These are phyloP conservation scores for Elegia similella DNA, from an alignment of 2,888 invertebrate genomes.

Conservation along the genomic window DNA sequence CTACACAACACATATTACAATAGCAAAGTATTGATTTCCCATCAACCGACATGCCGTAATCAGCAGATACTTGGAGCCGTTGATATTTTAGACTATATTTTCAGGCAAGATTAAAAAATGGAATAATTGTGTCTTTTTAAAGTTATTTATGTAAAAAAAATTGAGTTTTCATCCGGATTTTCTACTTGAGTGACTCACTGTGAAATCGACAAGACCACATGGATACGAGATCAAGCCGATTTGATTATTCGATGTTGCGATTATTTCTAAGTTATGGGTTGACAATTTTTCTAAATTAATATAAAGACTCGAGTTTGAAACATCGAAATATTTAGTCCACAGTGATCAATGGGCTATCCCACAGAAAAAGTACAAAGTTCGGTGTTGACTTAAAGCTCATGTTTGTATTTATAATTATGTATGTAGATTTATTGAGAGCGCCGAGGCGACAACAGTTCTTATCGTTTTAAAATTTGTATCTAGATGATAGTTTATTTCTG, in stretches of 20 bases:
- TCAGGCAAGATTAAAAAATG: constrained; percentile 52
- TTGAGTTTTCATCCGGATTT: constrained; percentile 64
- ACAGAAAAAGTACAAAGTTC: constrained; percentile 80
- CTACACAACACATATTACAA: constrained; percentile 79
- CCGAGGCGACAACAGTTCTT: constrained; percentile 63
- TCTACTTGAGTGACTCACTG: constrained; percentile 74
- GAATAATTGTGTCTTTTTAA: constrained; percentile 35
- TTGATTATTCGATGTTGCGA: constrained; percentile 48
- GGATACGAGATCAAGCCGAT: constrained; percentile 68
- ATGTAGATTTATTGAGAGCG: constrained; percentile 70
- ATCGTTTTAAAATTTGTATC: constrained; percentile 64
- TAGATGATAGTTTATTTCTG: constrained; percentile 73
- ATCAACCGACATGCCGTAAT: constrained; percentile 77
- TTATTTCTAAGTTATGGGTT: constrained; percentile 72
- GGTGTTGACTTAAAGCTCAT: constrained; percentile 76
- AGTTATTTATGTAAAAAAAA: constrained; percentile 36
- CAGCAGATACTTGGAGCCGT: constrained; percentile 78
- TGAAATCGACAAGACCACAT: constrained; percentile 74
- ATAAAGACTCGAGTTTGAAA: constrained; percentile 74
- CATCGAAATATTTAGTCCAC: constrained; percentile 80
- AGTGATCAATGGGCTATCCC: constrained; percentile 73
- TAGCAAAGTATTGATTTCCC: constrained; percentile 78
- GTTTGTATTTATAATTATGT: constrained; percentile 71
- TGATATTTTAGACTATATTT: constrained; percentile 62
- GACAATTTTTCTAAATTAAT: constrained; percentile 77